Base-by-base conservation (phyloP, 1,140 invertebrate genomes). In the Trialeurodes vaporariorum region DNA sequence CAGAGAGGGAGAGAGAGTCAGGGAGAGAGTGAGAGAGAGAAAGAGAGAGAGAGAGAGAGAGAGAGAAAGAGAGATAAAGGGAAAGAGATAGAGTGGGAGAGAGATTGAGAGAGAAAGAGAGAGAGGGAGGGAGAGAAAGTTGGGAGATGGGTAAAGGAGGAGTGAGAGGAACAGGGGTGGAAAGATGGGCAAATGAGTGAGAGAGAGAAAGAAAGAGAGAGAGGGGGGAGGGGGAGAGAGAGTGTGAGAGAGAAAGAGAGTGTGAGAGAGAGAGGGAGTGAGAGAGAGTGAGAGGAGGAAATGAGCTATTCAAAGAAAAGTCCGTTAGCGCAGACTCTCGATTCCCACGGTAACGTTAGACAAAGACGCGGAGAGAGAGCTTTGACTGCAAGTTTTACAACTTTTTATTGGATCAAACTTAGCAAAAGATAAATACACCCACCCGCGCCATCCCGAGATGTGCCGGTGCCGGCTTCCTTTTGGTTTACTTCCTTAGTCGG, bases 331-430 rank as follows among this genome's bases (percentile, higher is more conserved):
- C 71, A 67, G 68, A 58, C 27, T 59, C 49, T 27, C 65, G 64
- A 61, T 61, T 24, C 58, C 27, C 68, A 58, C 61, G 64, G 59
- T 66, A 65, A 68, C 69, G 69, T 67, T 69, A 49, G 59, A 62
- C 62, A 63, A 67, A 59, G 59, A 66, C 70, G 67, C 67, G 68
- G 59, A 59, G 27, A 58, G 62, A n/a, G 12, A 60, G 25, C 25
- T 66, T 24, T 61, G 59, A 61, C 65, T 68, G 49, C 70, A 27
- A 61, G 27, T 25, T 27, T 67, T 66, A 72, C 72, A 72, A 74
- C 71, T 74, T 72, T 75, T 73, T 75, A 73, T 74, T 69, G 71
- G 73, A 75, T 75, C 72, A 68, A 67, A 59, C 68, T 67, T 68
- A 64, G 72, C 68, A 64, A 65, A 70, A 73, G 74, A 74, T 74